Evolutionary conservation across 2,888 invertebrate species (phyloP), one percentile per base, ranked within the genome.

Genomic region (Monochamus alternatus): DNA sequence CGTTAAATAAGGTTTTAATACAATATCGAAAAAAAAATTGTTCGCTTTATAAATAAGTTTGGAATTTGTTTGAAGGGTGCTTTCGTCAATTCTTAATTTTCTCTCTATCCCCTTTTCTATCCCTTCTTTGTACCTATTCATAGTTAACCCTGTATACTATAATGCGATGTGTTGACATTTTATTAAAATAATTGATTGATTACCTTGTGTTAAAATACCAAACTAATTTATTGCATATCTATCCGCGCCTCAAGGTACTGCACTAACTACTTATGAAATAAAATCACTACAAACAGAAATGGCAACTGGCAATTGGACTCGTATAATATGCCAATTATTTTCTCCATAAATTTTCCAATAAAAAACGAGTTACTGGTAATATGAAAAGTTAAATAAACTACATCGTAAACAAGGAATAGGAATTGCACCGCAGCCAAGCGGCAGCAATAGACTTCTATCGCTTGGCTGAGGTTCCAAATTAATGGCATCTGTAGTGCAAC

Each of bases 261-360:
- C 47, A 47, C 47, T 12, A 12, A 12, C 47, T 47, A 47, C 47
- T 47, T 47, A 47, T 47, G 9, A 47, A 47, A 47, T 47, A 47
- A 47, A 47, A 47, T 47, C 12, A 47, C 47, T 47, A 47, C 9
- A 47, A 47, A 47, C 47, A 47, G 47, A 47, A 12, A 47, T 5
- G 12, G 47, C 47, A 47, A 63, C 14, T 63, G 63, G 43, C 63
- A 43, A 63, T 63, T 63, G 38, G 32, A 14, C 31, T 63, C 38
- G 38, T 38, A 63, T 63, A 63, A 63, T 63, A 63, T 43, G 63
- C 38, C 63, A 63, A 63, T 63, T 63, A 63, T 63, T 63, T 38
- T n/a, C 31, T 10, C 38, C 63, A 38, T 63, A 63, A 63, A 63
- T 38, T 43, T 63, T 63, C 38, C 12, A 30, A 43, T 63, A 63